These are phyloP conservation scores for Drosophila tanythrix DNA, from an alignment of 2,888 invertebrate species.

Conservation along the genomic window DNA sequence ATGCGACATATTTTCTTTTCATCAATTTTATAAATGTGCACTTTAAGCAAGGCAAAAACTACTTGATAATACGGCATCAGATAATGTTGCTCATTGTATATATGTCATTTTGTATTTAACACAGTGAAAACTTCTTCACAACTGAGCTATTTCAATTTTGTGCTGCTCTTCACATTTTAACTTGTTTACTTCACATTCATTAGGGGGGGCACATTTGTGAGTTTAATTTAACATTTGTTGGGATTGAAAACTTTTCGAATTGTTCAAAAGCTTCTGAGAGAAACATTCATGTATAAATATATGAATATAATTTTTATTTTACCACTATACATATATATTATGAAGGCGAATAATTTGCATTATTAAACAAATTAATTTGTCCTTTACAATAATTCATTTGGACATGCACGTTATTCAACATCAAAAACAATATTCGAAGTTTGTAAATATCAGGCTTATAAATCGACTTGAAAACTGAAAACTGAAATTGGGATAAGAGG, in stretches of 20 bases:
- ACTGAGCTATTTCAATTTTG: constrained; percentile 26
- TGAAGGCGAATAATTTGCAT: background rate
- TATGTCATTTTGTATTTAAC: constrained; percentile 71
- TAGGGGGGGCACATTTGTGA: constrained; percentile 11
- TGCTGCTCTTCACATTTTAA: constrained; percentile 34
- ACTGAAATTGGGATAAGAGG: constrained; percentile 42
- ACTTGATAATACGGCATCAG: constrained; percentile 60
- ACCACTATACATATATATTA: constrained; percentile 2
- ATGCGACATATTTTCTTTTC: constrained; percentile 47
- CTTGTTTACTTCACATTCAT: constrained; percentile 26
- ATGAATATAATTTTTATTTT: constrained; percentile 3
- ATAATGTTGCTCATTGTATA: constrained; percentile 71
- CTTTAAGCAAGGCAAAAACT: constrained; percentile 24
- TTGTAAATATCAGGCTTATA: constrained; percentile 82
- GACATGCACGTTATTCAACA: constrained; percentile 19
- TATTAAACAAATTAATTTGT: background rate
- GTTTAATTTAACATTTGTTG: constrained; percentile 19
- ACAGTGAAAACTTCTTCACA: constrained; percentile 45
- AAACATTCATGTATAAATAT: constrained; percentile 8
- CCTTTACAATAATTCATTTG: background rate
- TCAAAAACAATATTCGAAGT: constrained; percentile 57
- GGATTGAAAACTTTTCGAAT: constrained; percentile 12
- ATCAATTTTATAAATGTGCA: constrained; percentile 55
- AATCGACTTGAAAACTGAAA: constrained; percentile 46
- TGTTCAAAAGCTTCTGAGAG: constrained; percentile 4